These are phyloP conservation scores for Polypedilum pembai DNA, from an alignment of 1,140 invertebrate genomes.

Conservation along the genomic window DNA sequence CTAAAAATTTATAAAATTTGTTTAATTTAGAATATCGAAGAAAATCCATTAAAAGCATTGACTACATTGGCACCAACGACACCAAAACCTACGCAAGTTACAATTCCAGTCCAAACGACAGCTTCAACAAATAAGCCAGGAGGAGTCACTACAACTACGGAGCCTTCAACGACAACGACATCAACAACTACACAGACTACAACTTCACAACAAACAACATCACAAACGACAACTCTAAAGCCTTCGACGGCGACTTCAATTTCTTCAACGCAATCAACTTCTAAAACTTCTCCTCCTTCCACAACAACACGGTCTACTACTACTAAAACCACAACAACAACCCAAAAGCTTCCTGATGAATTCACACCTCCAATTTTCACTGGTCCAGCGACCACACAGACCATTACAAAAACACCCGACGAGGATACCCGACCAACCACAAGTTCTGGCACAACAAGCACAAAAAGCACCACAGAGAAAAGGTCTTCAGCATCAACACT, in stretches of 20 bases:
- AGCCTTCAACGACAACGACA: neutral
- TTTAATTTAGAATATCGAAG: conserved; percentile 31
- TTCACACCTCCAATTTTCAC: neutral
- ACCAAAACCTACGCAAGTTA: neutral
- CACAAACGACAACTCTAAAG: neutral
- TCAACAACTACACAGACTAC: conserved; percentile 30
- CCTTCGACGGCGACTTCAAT: too few species aligned
- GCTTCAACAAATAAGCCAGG: neutral
- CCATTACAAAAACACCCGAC: neutral
- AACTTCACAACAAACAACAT: conserved; percentile 27
- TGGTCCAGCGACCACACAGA: neutral
- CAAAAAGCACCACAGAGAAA: too few species aligned
- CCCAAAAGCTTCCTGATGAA: neutral
- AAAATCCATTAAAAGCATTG: conserved; percentile 12
- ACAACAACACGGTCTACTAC: neutral
- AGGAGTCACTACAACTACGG: neutral
- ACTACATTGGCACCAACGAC: conserved; percentile 33
- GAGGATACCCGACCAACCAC: neutral
- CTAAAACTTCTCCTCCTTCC: neutral
- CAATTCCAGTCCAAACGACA: neutral
- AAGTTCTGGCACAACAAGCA: too few species aligned
- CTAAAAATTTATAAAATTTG: conserved; percentile 29
- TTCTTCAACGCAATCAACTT: neutral
- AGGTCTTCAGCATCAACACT: too few species aligned
- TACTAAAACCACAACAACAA: neutral